Base-by-base conservation (phyloP, 2,113 vertebrate genomes). In the Puma concolor region DNA sequence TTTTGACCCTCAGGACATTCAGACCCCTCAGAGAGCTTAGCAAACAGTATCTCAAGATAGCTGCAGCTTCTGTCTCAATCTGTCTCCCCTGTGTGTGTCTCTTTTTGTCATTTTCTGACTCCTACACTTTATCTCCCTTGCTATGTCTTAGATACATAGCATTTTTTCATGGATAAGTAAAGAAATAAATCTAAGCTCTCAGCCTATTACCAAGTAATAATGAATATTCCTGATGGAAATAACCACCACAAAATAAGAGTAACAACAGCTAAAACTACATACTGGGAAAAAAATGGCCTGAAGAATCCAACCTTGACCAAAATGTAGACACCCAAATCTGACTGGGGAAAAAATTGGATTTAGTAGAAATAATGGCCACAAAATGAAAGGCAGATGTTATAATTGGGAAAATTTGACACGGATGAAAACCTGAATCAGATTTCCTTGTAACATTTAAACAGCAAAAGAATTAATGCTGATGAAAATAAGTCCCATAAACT, bases 151-250 rank as follows among this genome's bases (percentile, higher is more conserved):
- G 88, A 69, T 71, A 81, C 50, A 29, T 77, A 71, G 77, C n/a
- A 19, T 52, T 52, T 91, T 77, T 64, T 85, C 71, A 33, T 25
- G 54, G 38, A 8, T 88, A 95, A 84, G 14, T 71, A 80, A 94
- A 83, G 64, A 95, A 79, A 83, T 38, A 77, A 85, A 82, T 64
- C 67, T 80, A 80, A 95, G 87, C n/a, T 81, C 44, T 95, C 87
- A 80, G 66, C 29, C 67, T 92, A 95, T 97, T 88, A 71, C 92
- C 66, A n/a, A 90, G 63, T 25, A 71, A 86, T 93, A 72, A 93
- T 69, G 48, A 77, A 66, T 87, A 80, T 64, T 69, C 71, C 8
- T 63, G 80, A 67, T 83, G 88, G 82, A 97, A 83, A 83, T 64
- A 83, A 86, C 44, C 69, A 81, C 67, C 63, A 91, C 67, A 81